A percentile compares a stretch with the other conserved stretches of the same genome.
phyloP scores from a whole-genome alignment of 2,888 invertebrate species.

The Molanna angustata region DNA sequence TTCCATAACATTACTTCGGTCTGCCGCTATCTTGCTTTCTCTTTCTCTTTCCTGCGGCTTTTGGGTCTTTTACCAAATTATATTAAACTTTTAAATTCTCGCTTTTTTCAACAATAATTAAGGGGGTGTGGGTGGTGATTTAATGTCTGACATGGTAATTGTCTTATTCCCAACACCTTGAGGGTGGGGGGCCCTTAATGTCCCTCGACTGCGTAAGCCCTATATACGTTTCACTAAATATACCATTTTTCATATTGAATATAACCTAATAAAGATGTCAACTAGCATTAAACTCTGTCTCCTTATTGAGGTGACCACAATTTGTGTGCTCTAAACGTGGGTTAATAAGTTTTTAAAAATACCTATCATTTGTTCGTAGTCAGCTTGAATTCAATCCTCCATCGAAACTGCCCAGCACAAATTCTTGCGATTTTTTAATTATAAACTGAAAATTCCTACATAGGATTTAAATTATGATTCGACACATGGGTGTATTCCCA shows the following conservation, averaged over 20 bases:
- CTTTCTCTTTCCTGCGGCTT: no score
- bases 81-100: conserved; percentile 11
- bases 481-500: no score
- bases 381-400: no score
- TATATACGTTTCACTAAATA: conserved; percentile 29
- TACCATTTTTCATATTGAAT: conserved; percentile 34
- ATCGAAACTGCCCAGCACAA: no score
- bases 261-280: conserved; percentile 34
- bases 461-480: no score
- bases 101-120: conserved; percentile 14
- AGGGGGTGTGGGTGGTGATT: conserved; percentile 19
- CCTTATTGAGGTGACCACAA: conserved; percentile 22
- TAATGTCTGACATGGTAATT: conserved; percentile 25
- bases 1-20: conserved; percentile 19
- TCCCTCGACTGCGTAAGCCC: conserved; percentile 14
- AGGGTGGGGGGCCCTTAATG: conserved; percentile 17
- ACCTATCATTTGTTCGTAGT: no score
- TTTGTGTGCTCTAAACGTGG: no score
- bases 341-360: no score
- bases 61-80: neutral
- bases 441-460: no score
- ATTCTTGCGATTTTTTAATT: no score
- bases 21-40: neutral
- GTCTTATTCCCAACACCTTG: conserved; percentile 19
- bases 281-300: conserved; percentile 27